These are phyloP conservation scores for Amblyteles armatorius DNA, from an alignment of 2,888 invertebrate genomes.

Conservation along the genomic window DNA sequence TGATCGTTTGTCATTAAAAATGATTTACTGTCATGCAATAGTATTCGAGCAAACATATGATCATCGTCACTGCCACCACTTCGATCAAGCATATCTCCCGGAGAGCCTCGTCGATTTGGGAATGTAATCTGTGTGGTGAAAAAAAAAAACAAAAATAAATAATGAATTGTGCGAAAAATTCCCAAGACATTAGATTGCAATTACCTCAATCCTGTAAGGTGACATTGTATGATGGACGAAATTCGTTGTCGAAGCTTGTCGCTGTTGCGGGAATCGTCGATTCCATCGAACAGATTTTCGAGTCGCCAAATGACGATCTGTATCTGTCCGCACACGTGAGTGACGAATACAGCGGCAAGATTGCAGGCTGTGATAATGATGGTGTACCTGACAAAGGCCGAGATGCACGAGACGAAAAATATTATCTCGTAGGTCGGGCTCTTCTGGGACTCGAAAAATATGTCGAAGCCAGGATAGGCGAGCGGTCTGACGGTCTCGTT, in stretches of 20 bases:
- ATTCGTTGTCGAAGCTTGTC: conserved; percentile 9
- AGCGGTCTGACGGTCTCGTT: conserved; percentile 66
- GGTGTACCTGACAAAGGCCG: conserved; percentile 60
- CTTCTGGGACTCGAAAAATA: conserved; percentile 58
- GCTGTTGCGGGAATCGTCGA: neutral
- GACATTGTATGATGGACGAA: conserved; percentile 21
- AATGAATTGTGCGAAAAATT: neutral
- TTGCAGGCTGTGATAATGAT: conserved; percentile 66
- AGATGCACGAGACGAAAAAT: conserved; percentile 64
- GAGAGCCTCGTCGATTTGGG: neutral
- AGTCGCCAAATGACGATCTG: conserved; percentile 66
- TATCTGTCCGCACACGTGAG: conserved; percentile 72
- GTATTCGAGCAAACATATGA: conserved; percentile 20
- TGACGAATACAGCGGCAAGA: conserved; percentile 70
- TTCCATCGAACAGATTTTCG: conserved; percentile 56
- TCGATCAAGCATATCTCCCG: conserved; percentile 11
- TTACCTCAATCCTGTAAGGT: conserved; percentile 41
- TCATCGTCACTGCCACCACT: neutral
- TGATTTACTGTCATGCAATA: neutral
- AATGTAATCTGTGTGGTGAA: neutral
- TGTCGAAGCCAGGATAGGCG: conserved; percentile 58
- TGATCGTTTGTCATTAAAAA: neutral
- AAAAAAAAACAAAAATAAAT: neutral
- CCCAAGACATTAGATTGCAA: neutral
- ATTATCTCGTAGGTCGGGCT: conserved; percentile 72